Evolutionary conservation across 2,797 vertebrate species (phyloP).

Genomic region (Hydrophis major): DNA sequence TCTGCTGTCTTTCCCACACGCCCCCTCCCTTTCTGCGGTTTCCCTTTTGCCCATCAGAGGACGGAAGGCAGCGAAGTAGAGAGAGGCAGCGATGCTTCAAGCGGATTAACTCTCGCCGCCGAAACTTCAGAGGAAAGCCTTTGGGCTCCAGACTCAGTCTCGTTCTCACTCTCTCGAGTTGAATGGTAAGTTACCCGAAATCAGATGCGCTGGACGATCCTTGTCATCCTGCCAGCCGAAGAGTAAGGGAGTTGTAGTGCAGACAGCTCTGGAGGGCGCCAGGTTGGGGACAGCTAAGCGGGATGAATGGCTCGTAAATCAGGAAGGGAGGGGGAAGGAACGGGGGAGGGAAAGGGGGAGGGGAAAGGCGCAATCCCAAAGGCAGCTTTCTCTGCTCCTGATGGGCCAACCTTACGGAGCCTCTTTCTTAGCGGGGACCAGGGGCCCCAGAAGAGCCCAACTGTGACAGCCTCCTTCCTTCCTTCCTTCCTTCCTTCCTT

Average conservation of each 20-base stretch:
- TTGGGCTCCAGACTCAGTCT: neutral
- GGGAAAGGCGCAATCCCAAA: conserved; percentile 3
- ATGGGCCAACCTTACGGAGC: neutral
- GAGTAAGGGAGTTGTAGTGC: neutral
- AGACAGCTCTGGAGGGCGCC: neutral
- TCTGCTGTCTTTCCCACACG: neutral
- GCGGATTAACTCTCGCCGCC: conserved; percentile 59
- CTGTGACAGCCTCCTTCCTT: conserved; percentile 58
- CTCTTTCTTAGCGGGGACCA: conserved; percentile 1
- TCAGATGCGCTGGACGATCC: neutral
- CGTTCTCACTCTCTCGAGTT: conserved; percentile 62
- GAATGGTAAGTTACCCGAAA: conserved; percentile 47
- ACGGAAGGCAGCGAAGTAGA: neutral
- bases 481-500: conserved; percentile 52
- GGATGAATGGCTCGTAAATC: neutral
- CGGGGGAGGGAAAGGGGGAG: neutral
- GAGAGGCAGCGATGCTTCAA: conserved; percentile 58
- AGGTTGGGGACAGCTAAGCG: neutral
- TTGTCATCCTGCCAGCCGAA: neutral
- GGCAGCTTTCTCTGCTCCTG: neutral
- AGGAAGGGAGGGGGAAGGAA: neutral
- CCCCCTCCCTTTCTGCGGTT: conserved; percentile 48
- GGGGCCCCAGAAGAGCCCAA: conserved; percentile 20
- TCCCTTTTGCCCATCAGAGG: conserved; percentile 39
- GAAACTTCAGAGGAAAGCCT: conserved; percentile 46